Conservation (phyloP, 2,797 vertebrate species). For the Sandelia bainsii region DNA sequence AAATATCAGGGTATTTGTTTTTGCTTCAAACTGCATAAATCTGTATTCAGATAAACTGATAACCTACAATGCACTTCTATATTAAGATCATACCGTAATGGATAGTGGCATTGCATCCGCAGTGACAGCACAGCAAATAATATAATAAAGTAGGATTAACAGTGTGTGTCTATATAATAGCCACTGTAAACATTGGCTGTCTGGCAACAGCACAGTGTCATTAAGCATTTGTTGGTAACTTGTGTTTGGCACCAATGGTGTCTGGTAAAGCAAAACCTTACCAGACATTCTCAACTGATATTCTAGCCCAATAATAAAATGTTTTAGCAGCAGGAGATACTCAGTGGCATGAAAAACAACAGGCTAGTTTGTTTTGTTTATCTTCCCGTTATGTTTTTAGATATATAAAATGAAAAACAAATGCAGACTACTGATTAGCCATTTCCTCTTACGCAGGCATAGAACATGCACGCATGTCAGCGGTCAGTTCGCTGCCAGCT, state of each 20-base stretch:
- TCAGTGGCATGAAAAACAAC: not conserved
- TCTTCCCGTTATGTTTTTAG: conserved; percentile 17
- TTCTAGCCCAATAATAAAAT: not conserved
- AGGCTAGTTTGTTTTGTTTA: not conserved
- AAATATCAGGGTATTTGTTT: conserved; percentile 15
- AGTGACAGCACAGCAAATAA: conserved; percentile 6
- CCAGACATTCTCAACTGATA: not conserved
- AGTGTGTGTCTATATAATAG: not conserved
- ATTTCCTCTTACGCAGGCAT: conserved; percentile 23
- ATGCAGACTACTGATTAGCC: conserved; percentile 19
- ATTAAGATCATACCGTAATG: not conserved
- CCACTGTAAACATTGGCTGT: not conserved
- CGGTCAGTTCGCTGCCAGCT: conserved; percentile 25
- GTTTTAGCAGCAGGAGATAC: not conserved
- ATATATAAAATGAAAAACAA: conserved; percentile 22
- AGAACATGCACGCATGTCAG: conserved; percentile 1
- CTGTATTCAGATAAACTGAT: conserved; percentile 1
- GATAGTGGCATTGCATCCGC: not conserved
- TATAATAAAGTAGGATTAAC: conserved; percentile 14
- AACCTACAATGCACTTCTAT: conserved; percentile 1
- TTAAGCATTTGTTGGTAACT: conserved; percentile 2
- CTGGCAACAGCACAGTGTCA: not conserved
- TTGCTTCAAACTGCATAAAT: conserved; percentile 7
- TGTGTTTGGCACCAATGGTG: not conserved
- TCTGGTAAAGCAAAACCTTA: not conserved